Evolutionary conservation across 2,113 vertebrate genomes (phyloP), one percentile per base, ranked within the genome.

Genomic region (Panurus biarmicus): DNA sequence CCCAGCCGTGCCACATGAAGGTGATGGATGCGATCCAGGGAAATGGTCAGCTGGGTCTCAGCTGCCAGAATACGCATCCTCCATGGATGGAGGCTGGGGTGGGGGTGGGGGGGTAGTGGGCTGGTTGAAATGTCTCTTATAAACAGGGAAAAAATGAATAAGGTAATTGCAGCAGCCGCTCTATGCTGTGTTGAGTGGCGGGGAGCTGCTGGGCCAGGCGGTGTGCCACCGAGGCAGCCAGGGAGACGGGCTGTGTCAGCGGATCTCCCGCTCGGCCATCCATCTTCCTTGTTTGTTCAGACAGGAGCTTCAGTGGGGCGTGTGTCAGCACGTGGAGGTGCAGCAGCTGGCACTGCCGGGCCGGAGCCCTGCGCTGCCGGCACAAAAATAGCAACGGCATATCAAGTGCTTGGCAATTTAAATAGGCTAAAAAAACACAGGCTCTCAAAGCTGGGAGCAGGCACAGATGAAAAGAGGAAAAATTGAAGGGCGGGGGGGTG

Each of bases 291-390:
- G 93, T 89, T 91, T 93, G 36, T 35, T 61, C 75, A 79, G 87
- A 62, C 64, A 14, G 87, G 5, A 94, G 61, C 79, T 87, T 3
- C 67, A 6, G 47, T 3, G 1, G 82, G 94, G 48, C 94, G 22
- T 91, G 93, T 75, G 75, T 8, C n/a, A 80, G 91, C 94, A 91
- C 22, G 64, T 86, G 87, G 87, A 90, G 90, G 85, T 90, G 70
- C 53, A 57, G 93, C 69, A 24, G 35, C 89, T 84, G 83, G 83
- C 86, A 29, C 89, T 1, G 9, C 50, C 1, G 4, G 60, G 82
- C 79, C 70, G 3, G 7, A 48, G 75, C 54, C 69, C 73, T 4
- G 50, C 0, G 1, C 89, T 66, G 51, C 65, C 3, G 23, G 18
- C 73, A 11, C 60, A 6, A 77, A 95, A 95, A 94, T 65, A 91